Evolutionary conservation across 2,797 vertebrate genomes (phyloP), one percentile per base, ranked within the genome.

Genomic region (Melanotaenia pygmaea): DNA sequence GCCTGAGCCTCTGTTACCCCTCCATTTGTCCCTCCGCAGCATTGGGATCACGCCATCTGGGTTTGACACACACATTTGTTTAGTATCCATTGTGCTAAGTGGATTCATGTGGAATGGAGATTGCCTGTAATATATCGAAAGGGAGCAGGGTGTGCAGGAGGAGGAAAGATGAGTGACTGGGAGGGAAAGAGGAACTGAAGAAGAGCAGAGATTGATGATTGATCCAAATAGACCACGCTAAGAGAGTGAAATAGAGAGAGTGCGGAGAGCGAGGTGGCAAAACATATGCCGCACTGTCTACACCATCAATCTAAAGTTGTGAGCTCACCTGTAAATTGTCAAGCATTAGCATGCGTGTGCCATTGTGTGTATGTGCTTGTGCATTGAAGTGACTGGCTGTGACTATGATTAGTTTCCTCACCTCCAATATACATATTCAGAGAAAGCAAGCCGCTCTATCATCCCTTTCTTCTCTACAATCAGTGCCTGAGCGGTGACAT

Each of bases 231-330:
- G 80, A 77, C 73, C 13, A 37, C 38, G 58, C 75, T 88, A 76
- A 90, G 70, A 86, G 72, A 85, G 81, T 70, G 74, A 77, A 80
- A 80, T 64, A 64, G 80, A 67, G 80, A 67, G 75, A 81, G 70
- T 38, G 22, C 28, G 45, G 20, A 72, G 28, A 79, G 75, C 67
- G 81, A 72, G 79, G 86, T 81, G 85, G 84, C 72, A 88, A 90
- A 90, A 91, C 86, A 91, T 89, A 93, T 91, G 90, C 89, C 82
- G 79, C 61, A 79, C 72, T 83, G 84, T 91, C 88, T 86, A 72
- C 47, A 70, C 82, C 82, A 91, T 92, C 89, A 91, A 90, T 92
- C 90, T 92, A 74, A 87, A 92, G 88, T 89, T 90, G 84, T 81
- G 76, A 86, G 84, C 88, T 91, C 84, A 90, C 88, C 90, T 92